phyloP scores from a whole-genome alignment of 2,113 vertebrate genomes.

The Periophthalmodon schlosseri region DNA sequence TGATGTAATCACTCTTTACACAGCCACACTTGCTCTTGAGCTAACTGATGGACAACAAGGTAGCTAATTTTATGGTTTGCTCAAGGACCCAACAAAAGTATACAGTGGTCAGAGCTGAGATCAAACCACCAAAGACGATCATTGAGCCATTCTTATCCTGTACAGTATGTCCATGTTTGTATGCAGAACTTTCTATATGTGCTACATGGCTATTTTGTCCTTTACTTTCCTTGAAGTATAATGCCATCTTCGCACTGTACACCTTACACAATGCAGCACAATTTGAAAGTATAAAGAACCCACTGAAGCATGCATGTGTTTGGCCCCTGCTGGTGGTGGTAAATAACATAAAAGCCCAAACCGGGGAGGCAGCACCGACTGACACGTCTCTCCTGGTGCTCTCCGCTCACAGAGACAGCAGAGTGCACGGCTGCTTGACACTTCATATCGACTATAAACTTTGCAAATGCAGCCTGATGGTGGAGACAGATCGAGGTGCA shows the following conservation, averaged over 20 bases:
- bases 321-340: background rate
- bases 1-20: too few relatives aligned
- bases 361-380: background rate
- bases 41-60: too few relatives aligned
- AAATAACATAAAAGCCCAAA: background rate
- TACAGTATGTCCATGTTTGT: too few relatives aligned
- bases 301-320: background rate
- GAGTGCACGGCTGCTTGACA: constrained; percentile 47
- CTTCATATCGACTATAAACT: constrained; percentile 54
- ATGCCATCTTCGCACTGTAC: background rate
- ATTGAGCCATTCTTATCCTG: too few relatives aligned
- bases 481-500: constrained; percentile 58
- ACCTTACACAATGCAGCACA: background rate
- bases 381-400: constrained; percentile 1
- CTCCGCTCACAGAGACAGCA: constrained; percentile 17
- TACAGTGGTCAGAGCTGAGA: too few relatives aligned
- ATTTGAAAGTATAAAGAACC: background rate
- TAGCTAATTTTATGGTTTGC: too few relatives aligned
- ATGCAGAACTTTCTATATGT: too few relatives aligned
- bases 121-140: too few relatives aligned
- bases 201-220: too few relatives aligned
- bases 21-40: too few relatives aligned
- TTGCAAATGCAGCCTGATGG: constrained; percentile 64
- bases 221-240: background rate
- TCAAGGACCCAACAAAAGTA: too few relatives aligned